Evolutionary conservation across 1,140 invertebrate genomes (phyloP).

Genomic region (Zaprionus tsacasi): DNA sequence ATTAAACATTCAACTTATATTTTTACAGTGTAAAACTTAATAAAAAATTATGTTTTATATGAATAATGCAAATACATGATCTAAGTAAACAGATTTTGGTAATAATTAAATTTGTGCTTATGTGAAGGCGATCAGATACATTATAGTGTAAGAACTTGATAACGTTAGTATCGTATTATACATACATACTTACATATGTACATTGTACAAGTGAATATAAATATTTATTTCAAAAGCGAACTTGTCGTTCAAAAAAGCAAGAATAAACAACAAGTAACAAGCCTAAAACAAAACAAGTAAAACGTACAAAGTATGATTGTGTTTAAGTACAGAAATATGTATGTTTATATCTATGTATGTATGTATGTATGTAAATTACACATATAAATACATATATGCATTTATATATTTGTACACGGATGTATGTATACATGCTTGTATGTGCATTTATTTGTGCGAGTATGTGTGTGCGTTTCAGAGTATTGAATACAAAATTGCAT

Average conservation of each 20-base stretch:
- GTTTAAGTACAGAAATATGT: neutral
- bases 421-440: neutral
- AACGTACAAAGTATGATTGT: neutral
- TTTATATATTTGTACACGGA: neutral
- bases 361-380: neutral
- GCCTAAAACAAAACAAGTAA: conserved; percentile 22
- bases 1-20: neutral
- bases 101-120: conserved; percentile 2
- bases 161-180: neutral
- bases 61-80: conserved; percentile 12
- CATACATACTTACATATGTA: conserved; percentile 1
- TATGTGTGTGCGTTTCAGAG: conserved; percentile 2
- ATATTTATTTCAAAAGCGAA: conserved; percentile 20
- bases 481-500: conserved; percentile 19
- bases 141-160: neutral
- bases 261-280: conserved; percentile 22
- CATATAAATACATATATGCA: neutral
- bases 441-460: neutral
- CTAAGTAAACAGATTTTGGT: neutral
- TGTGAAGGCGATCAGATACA: neutral
- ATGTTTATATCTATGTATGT: neutral
- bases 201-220: conserved; percentile 11
- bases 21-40: neutral
- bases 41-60: neutral
- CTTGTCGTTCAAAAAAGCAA: neutral